Base-by-base conservation (phyloP, 2,797 vertebrate species). In the Ispidina lecontei region DNA sequence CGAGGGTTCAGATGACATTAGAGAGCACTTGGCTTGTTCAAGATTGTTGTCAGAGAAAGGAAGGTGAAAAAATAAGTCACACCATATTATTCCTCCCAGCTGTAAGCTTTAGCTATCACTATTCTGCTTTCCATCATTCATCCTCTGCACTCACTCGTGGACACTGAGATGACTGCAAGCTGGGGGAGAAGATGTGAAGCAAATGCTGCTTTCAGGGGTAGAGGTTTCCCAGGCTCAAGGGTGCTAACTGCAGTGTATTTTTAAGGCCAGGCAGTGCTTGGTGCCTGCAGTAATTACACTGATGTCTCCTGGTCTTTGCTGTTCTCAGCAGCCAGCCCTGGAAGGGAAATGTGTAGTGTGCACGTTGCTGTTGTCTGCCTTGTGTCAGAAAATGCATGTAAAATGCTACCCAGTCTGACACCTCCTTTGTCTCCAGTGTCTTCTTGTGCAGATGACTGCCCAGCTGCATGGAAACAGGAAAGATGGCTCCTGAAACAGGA, bases 281-380 rank as follows among this genome's bases (percentile, higher is more conserved):
- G 49, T 74, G 35, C 54, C 71, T 82, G 23, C n/a, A 29, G n/a
- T 58, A 91, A 88, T 64, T 77, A 6, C 35, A 12, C 12, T 35
- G 10, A 63, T 5, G 8, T 75, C 59, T 81, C 75, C 67, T 31
- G 1, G 1, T 21, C 90, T 75, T 63, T 70, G 54, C 49, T 59
- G 18, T 31, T 70, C 52, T 60, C 35, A 11, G 29, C 51, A 51
- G 59, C 56, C 49, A 79, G 77, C 44, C 71, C 60, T 93, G 73
- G 87, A 54, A 91, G 41, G 49, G 79, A 84, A 86, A 35, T 89
- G 70, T 22, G 91, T 95, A 90, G 74, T 82, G 86, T 77, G 80
- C 95, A 94, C 86, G 68, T 94, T 95, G 77, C 83, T 91, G 43
- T 92, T 92, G 91, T 96, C 95, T 96, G 96, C 92, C 69, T 90